phyloP scores from a whole-genome alignment of 2,888 invertebrate species.

The Stramonita haemastoma region DNA sequence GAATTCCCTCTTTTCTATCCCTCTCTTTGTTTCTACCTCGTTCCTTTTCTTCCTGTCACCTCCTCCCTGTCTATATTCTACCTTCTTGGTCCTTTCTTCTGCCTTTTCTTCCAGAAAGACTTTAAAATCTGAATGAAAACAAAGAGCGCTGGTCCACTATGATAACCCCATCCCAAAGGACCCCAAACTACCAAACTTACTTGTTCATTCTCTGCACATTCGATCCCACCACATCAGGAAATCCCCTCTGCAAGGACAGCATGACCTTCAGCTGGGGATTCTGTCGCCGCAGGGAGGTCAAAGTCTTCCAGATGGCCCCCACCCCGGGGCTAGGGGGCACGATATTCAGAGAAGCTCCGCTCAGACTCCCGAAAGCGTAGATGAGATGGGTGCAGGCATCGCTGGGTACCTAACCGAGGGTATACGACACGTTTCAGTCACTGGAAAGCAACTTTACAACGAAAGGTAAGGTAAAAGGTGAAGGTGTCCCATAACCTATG shows the following conservation, averaged over 20 bases:
- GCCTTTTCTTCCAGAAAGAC: no score
- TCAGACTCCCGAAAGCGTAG: slow-evolving; percentile 52
- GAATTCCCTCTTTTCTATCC: no score
- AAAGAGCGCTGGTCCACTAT: no score
- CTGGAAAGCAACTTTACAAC: no score
- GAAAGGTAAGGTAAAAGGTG: no score
- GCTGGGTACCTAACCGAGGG: slow-evolving; percentile 42
- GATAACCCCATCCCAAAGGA: background rate
- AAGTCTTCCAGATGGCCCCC: slow-evolving; percentile 21
- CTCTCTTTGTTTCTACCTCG: no score
- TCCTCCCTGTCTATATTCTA: no score
- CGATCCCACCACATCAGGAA: slow-evolving; percentile 44
- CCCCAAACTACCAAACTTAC: slow-evolving; percentile 13
- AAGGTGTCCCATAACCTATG: no score
- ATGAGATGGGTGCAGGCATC: slow-evolving; percentile 52
- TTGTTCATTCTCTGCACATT: slow-evolving; percentile 10
- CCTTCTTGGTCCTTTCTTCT: no score
- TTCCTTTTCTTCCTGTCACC: no score
- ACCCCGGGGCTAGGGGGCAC: slow-evolving; percentile 18
- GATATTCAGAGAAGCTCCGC: slow-evolving; percentile 16
- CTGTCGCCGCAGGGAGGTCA: slow-evolving; percentile 37
- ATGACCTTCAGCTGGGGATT: slow-evolving; percentile 50
- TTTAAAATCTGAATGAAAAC: no score
- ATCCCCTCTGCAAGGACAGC: slow-evolving; percentile 51
- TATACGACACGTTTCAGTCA: no score